These are phyloP conservation scores for Hippocampus barbouri DNA, from an alignment of 2,113 vertebrate genomes.

Conservation along the genomic window DNA sequence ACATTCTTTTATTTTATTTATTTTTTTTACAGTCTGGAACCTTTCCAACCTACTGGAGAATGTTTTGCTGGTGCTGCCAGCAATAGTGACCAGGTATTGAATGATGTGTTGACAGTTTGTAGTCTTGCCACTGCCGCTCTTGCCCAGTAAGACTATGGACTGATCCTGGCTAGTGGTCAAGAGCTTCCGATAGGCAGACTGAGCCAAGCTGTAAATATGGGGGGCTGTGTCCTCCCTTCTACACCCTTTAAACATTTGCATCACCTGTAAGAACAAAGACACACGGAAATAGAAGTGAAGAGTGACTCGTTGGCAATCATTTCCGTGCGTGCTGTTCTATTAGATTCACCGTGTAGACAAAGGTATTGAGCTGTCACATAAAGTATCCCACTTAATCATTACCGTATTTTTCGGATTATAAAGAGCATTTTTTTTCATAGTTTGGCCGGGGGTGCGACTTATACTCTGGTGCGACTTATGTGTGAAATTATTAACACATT, in stretches of 20 bases:
- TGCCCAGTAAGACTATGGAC: constrained; percentile 84
- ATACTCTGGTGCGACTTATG: no score
- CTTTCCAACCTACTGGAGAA: constrained; percentile 80
- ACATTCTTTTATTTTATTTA: neutral
- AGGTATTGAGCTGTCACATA: no score
- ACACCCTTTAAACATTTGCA: constrained; percentile 98
- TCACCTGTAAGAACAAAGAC: constrained; percentile 75
- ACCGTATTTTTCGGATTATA: no score
- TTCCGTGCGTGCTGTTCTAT: no score
- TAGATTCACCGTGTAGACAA: no score
- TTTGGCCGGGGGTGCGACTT: no score
- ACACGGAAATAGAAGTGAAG: neutral
- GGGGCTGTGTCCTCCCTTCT: constrained; percentile 87
- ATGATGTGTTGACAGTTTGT: constrained; percentile 91
- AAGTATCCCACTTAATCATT: no score
- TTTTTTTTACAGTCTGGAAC: neutral
- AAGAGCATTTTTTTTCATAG: no score
- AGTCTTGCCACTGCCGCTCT: constrained; percentile 92
- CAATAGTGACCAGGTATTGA: constrained; percentile 86
- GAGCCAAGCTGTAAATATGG: constrained; percentile 90
- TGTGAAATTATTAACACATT: no score
- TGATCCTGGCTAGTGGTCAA: constrained; percentile 94
- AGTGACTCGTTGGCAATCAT: no score
- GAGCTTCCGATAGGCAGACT: constrained; percentile 87
- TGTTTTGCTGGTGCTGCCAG: constrained; percentile 83